Conservation (phyloP, 2,888 invertebrate genomes). For the Epirrhoe alternata region DNA sequence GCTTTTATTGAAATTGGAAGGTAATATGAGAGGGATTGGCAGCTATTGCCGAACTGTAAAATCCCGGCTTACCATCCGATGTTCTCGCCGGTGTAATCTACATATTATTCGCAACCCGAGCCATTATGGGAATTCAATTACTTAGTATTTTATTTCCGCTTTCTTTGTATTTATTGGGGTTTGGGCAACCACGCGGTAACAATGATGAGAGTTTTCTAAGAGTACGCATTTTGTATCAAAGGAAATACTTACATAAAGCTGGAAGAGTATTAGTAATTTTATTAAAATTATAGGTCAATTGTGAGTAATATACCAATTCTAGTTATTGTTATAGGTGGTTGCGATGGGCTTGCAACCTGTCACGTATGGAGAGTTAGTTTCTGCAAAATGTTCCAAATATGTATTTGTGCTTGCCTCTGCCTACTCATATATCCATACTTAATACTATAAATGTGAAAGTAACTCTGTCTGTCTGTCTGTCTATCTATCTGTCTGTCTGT, state of each 20-base stretch:
- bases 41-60: slow-evolving; percentile 78
- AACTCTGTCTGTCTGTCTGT: too few species aligned
- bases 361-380: too few species aligned
- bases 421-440: too few species aligned
- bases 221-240: slow-evolving; percentile 6
- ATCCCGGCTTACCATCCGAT: slow-evolving; percentile 72
- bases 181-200: slow-evolving; percentile 17
- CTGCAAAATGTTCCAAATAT: too few species aligned
- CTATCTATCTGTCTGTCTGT: too few species aligned
- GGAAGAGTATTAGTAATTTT: background rate
- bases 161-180: slow-evolving; percentile 17
- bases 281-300: too few species aligned
- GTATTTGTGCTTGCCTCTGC: too few species aligned
- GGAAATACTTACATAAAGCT: background rate
- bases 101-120: slow-evolving; percentile 63
- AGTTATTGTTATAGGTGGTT: too few species aligned
- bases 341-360: too few species aligned
- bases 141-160: slow-evolving; percentile 61
- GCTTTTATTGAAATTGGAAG: slow-evolving; percentile 84
- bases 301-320: too few species aligned
- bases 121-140: slow-evolving; percentile 74
- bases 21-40: slow-evolving; percentile 82
- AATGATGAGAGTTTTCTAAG: slow-evolving; percentile 9
- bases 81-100: slow-evolving; percentile 66
- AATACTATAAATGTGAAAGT: too few species aligned